Percentiles rank a stretch among this genome's conserved stretches.
Conservation (phyloP, 2,113 vertebrate species). For the Bos javanicus region DNA sequence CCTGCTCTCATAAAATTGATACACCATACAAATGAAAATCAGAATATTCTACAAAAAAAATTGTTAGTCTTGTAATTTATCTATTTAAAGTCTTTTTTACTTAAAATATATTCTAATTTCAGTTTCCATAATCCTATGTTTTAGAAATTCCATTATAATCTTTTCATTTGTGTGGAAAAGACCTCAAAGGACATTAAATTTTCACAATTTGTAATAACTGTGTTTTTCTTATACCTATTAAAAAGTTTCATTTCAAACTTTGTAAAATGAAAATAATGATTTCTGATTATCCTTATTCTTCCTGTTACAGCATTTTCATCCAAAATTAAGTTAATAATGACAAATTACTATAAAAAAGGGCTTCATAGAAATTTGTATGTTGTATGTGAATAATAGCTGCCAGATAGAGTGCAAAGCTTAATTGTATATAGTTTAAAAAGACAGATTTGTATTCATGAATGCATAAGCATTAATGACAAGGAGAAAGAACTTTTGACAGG, state of each 20-base stretch:
- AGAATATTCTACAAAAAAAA: not conserved
- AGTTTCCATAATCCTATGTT: not conserved
- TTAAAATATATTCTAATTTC: not conserved
- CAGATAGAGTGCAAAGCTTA: slow-evolving; percentile 25
- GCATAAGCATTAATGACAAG: slow-evolving; percentile 14
- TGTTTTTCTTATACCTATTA: not conserved
- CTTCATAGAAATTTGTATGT: slow-evolving; percentile 11
- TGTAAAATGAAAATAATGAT: slow-evolving; percentile 53
- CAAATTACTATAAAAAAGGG: slow-evolving; percentile 31
- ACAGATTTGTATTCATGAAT: slow-evolving; percentile 23
- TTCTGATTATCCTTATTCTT: slow-evolving; percentile 50
- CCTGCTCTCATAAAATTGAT: not conserved
- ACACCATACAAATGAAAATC: not conserved
- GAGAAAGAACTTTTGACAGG: slow-evolving; percentile 15
- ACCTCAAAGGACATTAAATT: not conserved
- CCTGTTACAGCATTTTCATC: not conserved
- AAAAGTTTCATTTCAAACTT: slow-evolving; percentile 29
- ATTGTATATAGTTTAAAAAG: slow-evolving; percentile 33
- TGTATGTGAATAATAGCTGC: not conserved
- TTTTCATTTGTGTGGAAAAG: not conserved
- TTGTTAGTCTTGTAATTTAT: not conserved
- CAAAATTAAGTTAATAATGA: slow-evolving; percentile 30
- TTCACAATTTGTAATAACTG: slow-evolving; percentile 9
- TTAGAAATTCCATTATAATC: not conserved
- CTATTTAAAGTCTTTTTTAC: not conserved